These are phyloP conservation scores for Dasypogon diadema DNA, from an alignment of 2,888 invertebrate genomes.

Conservation along the genomic window DNA sequence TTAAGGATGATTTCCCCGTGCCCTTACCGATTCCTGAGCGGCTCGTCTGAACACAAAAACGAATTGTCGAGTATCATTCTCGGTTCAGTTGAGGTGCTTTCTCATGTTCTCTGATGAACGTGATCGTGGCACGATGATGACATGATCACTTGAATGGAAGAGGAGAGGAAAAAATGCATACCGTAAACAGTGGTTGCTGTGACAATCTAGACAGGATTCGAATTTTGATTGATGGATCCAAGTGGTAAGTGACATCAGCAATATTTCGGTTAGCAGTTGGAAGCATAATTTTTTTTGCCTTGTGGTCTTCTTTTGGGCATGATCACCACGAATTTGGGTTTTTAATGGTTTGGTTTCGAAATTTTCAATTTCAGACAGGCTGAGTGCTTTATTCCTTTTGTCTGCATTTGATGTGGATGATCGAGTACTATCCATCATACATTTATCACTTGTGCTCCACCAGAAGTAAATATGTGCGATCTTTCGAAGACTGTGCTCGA, in stretches of 20 bases:
- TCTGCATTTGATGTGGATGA: too few relatives aligned
- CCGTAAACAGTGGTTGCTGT: not conserved
- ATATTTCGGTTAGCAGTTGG: slow-evolving; percentile 43
- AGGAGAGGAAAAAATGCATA: not conserved
- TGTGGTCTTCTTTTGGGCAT: too few relatives aligned
- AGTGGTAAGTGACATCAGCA: slow-evolving; percentile 54
- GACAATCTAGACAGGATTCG: slow-evolving; percentile 31
- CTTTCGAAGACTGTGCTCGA: too few relatives aligned
- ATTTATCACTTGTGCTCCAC: too few relatives aligned
- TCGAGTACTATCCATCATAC: too few relatives aligned
- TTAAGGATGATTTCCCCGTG: slow-evolving; percentile 42
- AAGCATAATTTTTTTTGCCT: too few relatives aligned
- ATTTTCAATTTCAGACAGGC: too few relatives aligned
- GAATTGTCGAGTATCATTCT: slow-evolving; percentile 20
- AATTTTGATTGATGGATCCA: slow-evolving; percentile 54
- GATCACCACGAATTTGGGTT: too few relatives aligned
- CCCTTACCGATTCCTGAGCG: not conserved
- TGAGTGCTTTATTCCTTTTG: too few relatives aligned
- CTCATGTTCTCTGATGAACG: slow-evolving; percentile 50
- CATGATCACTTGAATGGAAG: slow-evolving; percentile 39
- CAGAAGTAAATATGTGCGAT: too few relatives aligned
- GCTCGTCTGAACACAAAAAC: not conserved
- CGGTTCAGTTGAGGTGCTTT: slow-evolving; percentile 43
- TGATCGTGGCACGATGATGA: slow-evolving; percentile 48
- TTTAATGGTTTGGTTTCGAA: too few relatives aligned